These are phyloP conservation scores for Candidula unifasciata DNA, from an alignment of 2,888 invertebrate species.

Conservation along the genomic window DNA sequence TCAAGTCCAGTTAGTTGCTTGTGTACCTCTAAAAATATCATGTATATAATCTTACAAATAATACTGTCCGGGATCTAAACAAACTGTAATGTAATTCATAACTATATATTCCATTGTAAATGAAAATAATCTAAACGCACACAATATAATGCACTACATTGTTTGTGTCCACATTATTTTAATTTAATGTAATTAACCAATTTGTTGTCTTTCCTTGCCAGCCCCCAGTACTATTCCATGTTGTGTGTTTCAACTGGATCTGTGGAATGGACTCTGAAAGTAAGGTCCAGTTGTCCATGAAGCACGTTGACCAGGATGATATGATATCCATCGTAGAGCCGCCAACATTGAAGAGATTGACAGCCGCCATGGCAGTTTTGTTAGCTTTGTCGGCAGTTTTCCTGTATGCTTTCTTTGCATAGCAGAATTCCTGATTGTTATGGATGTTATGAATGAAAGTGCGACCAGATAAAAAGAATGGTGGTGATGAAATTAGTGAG, in stretches of 20 bases:
- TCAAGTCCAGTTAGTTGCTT: too few relatives aligned
- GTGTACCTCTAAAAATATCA: too few relatives aligned
- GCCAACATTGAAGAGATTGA: conserved; percentile 53
- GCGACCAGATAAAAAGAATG: not conserved
- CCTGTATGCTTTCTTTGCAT: conserved; percentile 43
- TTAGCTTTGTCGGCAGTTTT: conserved; percentile 12
- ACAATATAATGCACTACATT: too few relatives aligned
- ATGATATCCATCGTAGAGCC: conserved; percentile 63
- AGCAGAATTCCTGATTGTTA: not conserved
- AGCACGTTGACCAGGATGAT: conserved; percentile 57
- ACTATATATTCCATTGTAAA: too few relatives aligned
- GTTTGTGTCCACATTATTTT: too few relatives aligned
- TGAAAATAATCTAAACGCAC: too few relatives aligned
- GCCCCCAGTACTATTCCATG: conserved; percentile 23
- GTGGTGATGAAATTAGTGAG: not conserved
- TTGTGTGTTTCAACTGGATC: conserved; percentile 67
- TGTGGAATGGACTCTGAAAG: conserved; percentile 73
- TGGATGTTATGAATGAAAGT: not conserved
- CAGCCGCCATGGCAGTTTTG: not conserved
- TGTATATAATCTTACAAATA: too few relatives aligned
- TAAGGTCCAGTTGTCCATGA: conserved; percentile 50
- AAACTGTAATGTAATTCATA: too few relatives aligned
- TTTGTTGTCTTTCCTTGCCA: not conserved
- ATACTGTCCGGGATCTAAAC: too few relatives aligned
- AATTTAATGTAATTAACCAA: too few relatives aligned